Conservation (phyloP, 2,888 invertebrate species). For the Ormyrus thymus region DNA sequence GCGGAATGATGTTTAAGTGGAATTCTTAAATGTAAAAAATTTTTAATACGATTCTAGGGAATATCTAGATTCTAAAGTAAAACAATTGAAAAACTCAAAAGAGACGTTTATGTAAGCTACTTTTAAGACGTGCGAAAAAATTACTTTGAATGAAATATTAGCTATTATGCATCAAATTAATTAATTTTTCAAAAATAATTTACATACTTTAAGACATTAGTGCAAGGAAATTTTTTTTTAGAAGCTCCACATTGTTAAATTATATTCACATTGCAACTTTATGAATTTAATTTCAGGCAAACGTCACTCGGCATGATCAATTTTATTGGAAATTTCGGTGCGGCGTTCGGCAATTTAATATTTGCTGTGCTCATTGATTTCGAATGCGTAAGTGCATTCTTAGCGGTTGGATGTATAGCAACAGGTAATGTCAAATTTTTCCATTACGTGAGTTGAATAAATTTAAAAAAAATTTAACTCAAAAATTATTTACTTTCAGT, state of each 20-base stretch:
- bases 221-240: no score
- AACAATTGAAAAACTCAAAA: background rate
- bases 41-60: no score
- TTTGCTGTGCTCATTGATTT: constrained; percentile 67
- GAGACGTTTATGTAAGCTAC: no score
- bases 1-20: no score
- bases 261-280: no score
- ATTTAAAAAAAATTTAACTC: background rate
- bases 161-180: constrained; percentile 1
- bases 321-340: constrained; percentile 68
- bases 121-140: background rate
- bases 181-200: background rate
- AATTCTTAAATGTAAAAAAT: no score
- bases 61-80: background rate
- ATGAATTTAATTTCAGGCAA: constrained; percentile 59
- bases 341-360: constrained; percentile 68
- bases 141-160: background rate
- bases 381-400: constrained; percentile 66
- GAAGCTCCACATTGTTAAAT: no score
- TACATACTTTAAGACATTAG: background rate
- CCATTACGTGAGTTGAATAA: background rate
- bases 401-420: constrained; percentile 65
- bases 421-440: constrained; percentile 61
- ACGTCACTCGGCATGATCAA: constrained; percentile 65
- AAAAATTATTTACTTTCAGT: constrained; percentile 31